Evolutionary conservation across 2,113 vertebrate genomes (phyloP).

Genomic region (Brienomyrus longianalis): DNA sequence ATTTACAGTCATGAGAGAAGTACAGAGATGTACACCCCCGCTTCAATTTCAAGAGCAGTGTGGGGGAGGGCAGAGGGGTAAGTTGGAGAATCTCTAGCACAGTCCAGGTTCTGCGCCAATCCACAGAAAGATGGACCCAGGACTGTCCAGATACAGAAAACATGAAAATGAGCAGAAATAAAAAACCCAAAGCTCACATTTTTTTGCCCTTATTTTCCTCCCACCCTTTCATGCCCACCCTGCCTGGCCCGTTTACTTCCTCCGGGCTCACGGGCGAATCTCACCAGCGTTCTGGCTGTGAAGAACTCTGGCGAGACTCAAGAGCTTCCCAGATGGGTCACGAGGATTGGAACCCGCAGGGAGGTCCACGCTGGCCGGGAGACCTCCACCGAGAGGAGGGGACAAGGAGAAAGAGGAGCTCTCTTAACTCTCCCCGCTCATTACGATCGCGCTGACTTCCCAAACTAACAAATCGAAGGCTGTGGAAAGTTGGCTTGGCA

Average conservation of each 20-base stretch:
- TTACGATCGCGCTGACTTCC: not conserved
- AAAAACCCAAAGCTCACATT: not conserved
- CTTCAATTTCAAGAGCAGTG: not conserved
- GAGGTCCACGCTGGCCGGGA: not conserved
- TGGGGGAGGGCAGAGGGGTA: not conserved
- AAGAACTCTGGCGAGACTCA: not conserved
- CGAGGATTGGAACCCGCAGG: not conserved
- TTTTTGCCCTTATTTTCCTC: not conserved
- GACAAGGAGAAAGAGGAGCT: not conserved
- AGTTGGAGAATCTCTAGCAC: not conserved
- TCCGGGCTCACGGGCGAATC: not conserved
- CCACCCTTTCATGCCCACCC: not conserved
- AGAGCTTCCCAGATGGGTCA: not conserved
- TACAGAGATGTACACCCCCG: not conserved
- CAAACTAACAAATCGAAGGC: not conserved
- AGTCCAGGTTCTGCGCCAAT: not conserved
- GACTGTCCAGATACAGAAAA: not conserved
- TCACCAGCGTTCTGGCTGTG: not conserved
- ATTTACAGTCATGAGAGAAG: conserved; percentile 12
- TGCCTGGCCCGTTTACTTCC: not conserved
- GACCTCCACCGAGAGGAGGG: not conserved
- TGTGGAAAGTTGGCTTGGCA: not conserved
- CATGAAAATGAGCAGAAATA: not conserved
- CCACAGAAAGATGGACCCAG: not conserved
- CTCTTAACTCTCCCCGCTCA: not conserved